These are phyloP conservation scores for Eulemur albifrons DNA, from an alignment of 2,797 vertebrate genomes.

Conservation along the genomic window DNA sequence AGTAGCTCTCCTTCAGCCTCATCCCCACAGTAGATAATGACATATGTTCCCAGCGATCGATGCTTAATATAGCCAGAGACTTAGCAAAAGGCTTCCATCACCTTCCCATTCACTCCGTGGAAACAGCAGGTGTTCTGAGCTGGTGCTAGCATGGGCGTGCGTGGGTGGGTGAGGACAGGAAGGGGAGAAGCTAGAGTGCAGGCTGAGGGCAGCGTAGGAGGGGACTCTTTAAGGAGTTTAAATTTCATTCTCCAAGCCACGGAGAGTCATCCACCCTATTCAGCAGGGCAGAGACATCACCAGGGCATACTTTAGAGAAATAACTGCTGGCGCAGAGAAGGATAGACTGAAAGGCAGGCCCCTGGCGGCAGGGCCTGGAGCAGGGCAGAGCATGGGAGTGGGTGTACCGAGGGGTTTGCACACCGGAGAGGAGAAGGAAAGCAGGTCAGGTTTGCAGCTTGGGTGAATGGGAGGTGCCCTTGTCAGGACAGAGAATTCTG, in stretches of 20 bases:
- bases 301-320: background rate
- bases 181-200: rapidly evolving
- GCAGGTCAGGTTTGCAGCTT: background rate
- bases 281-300: background rate
- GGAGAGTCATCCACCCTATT: background rate
- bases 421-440: background rate
- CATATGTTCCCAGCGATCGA: background rate
- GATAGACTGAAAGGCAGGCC: background rate
- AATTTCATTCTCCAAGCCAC: background rate
- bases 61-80: background rate
- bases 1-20: background rate
- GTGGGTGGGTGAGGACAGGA: background rate
- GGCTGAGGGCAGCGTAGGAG: background rate
- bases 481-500: background rate
- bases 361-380: background rate
- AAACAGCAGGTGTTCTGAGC: background rate
- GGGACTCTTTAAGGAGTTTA: background rate
- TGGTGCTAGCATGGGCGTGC: background rate
- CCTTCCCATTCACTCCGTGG: background rate
- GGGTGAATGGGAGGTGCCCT: background rate
- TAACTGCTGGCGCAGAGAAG: background rate
- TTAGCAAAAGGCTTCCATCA: background rate
- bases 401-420: background rate
- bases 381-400: background rate
- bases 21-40: background rate